Base-by-base conservation (phyloP, 2,888 invertebrate species). In the Leucoptera coffeella region DNA sequence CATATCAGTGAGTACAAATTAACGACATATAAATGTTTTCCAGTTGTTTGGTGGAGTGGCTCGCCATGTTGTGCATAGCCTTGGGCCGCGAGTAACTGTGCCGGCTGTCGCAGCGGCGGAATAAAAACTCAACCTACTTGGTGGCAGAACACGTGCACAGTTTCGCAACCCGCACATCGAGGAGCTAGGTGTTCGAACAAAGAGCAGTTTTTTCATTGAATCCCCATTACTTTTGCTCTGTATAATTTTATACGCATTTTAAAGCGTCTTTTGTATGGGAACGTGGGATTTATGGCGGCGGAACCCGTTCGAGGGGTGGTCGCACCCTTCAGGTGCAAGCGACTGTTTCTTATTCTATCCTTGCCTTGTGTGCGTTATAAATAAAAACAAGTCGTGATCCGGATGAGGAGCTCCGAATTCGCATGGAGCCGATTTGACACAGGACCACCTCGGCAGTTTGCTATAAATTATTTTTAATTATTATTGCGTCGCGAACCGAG, bases 221-320 rank as follows among this genome's bases (percentile, higher is more conserved):
- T 50, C 47, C 53, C 47, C 59, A 65, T 65, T 61, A 65, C 58
- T 57, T 58, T 53, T 62, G 62, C 65, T 53, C 64, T 58, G 58
- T 59, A 67, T 67, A 62, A 64, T 62, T 64, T 65, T 61, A 62
- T 65, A 67, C 67, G 62, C 67, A 49, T 67, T 69, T 69, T 64
- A 67, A 67, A 67, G 61, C 54, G 47, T 62, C 60, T 60, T 59
- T 65, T 61, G 15, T 7, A 22, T 30, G 25, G 28, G 20, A 58
- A 61, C 69, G 69, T 69, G 69, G 65, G 69, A 69, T 62, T 65
- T 65, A 62, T 57, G 55, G 47, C 41, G 42, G 43, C 41, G 50
- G 49, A 67, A 67, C 67, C 67, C 67, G 67, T 69, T 67, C 58
- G 49, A 59, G 44, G 65, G 65, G 62, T 56, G 57, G 52, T 49